These are phyloP conservation scores for Idaea dimidiata DNA, from an alignment of 2,888 invertebrate genomes.

Conservation along the genomic window DNA sequence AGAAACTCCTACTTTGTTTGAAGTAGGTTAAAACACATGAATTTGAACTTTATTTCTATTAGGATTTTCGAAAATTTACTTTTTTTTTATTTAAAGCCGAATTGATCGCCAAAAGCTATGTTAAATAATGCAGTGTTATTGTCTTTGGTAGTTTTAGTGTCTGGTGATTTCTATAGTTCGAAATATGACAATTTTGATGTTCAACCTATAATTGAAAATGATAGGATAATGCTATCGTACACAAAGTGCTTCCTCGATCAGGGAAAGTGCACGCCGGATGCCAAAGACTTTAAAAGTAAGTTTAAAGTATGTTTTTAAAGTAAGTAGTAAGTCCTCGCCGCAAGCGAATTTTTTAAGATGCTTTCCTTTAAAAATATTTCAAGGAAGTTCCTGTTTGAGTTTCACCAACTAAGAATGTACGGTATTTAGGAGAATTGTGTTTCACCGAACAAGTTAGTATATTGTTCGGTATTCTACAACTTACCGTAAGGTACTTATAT, in stretches of 20 bases:
- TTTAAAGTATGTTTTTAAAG: slow-evolving; percentile 15
- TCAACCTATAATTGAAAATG: slow-evolving; percentile 84
- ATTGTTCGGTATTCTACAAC: too few relatives aligned
- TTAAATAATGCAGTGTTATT: slow-evolving; percentile 26
- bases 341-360: too few relatives aligned
- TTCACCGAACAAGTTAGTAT: too few relatives aligned
- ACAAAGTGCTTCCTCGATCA: slow-evolving; percentile 85
- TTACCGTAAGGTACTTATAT: too few relatives aligned
- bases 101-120: slow-evolving; percentile 1
- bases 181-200: slow-evolving; percentile 87
- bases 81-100: too few relatives aligned
- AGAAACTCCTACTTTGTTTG: background rate
- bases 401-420: too few relatives aligned
- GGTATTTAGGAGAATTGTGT: too few relatives aligned
- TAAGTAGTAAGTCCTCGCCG: too few relatives aligned
- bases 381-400: too few relatives aligned
- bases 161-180: slow-evolving; percentile 80
- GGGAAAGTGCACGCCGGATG: slow-evolving; percentile 87
- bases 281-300: slow-evolving; percentile 86
- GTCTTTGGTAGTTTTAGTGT: slow-evolving; percentile 32
- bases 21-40: background rate
- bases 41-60: background rate
- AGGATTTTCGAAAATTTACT: background rate
- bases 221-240: slow-evolving; percentile 84
- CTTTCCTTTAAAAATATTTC: too few relatives aligned